Percentiles rank a stretch among this genome's conserved stretches.
Conservation (phyloP, 2,797 vertebrate genomes). For the Chelonia mydas region DNA sequence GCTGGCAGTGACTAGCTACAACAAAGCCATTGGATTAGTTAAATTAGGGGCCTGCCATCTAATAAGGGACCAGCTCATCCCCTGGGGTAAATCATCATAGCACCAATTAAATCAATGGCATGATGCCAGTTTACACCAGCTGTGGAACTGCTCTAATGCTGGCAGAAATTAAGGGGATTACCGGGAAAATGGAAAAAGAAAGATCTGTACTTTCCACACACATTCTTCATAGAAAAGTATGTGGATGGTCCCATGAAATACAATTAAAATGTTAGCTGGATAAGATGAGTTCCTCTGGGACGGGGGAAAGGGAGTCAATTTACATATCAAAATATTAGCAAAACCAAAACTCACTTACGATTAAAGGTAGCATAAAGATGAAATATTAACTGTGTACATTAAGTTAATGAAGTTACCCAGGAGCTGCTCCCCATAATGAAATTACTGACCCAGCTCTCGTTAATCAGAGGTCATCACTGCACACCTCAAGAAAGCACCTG, state of each 20-base stretch:
- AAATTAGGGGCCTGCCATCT: conserved; percentile 68
- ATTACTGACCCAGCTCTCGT: conserved; percentile 2
- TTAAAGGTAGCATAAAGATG: conserved; percentile 40
- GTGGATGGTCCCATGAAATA: conserved; percentile 67
- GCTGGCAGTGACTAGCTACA: conserved; percentile 54
- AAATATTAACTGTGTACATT: conserved; percentile 62
- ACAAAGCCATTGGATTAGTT: conserved; percentile 67
- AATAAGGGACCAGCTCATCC: conserved; percentile 18
- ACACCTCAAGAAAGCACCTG: neutral
- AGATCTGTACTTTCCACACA: conserved; percentile 20
- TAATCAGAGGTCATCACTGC: conserved; percentile 28
- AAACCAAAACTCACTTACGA: conserved; percentile 40
- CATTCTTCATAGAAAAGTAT: conserved; percentile 70
- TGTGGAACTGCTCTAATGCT: conserved; percentile 34
- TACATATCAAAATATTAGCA: conserved; percentile 47
- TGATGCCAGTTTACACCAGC: neutral
- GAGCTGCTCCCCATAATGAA: conserved; percentile 47
- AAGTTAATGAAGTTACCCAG: conserved; percentile 70
- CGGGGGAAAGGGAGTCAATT: conserved; percentile 43
- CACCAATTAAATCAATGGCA: neutral
- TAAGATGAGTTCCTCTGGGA: conserved; percentile 50
- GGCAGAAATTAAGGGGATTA: conserved; percentile 70
- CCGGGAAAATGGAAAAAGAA: conserved; percentile 57
- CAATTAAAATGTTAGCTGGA: conserved; percentile 68
- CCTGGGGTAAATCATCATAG: neutral